These are phyloP conservation scores for Carterocephalus palaemon DNA, from an alignment of 2,888 invertebrate genomes.

Conservation along the genomic window DNA sequence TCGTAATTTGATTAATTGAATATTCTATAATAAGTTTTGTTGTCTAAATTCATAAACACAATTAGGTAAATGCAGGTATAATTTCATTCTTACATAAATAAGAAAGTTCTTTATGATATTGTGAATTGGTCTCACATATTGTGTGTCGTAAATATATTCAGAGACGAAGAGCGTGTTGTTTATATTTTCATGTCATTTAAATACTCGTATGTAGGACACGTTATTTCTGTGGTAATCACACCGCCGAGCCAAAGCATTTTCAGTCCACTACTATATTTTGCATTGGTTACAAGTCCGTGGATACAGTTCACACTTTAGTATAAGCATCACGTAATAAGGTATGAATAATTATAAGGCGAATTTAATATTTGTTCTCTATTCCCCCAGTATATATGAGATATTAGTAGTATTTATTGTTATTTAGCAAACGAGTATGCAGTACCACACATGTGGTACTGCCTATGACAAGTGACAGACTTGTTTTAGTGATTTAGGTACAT, in stretches of 20 bases:
- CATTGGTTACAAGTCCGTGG: constrained; percentile 33
- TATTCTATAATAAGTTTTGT: no score
- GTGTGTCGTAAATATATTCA: constrained; percentile 2
- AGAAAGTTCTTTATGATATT: neutral
- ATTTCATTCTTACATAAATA: no score
- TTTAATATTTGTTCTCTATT: no score
- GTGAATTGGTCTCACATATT: neutral
- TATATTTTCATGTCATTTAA: constrained; percentile 23
- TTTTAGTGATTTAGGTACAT: no score
- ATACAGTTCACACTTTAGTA: no score
- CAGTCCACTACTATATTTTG: constrained; percentile 28
- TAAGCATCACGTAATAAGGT: no score
- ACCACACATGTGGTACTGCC: neutral
- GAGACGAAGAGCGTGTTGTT: neutral
- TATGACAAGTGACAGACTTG: no score
- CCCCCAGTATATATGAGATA: no score
- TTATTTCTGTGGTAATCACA: constrained; percentile 17
- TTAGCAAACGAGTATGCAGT: neutral
- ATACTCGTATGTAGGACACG: constrained; percentile 20
- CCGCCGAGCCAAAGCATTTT: constrained; percentile 20
- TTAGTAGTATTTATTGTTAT: no score
- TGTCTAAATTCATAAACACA: neutral
- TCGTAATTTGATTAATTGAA: no score
- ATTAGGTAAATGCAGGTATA: neutral
- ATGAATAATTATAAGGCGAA: no score